A percentile compares a stretch with the other conserved stretches of the same genome.
These are phyloP conservation scores for Dicentrarchus labrax DNA, from an alignment of 2,113 vertebrate species.

Conservation along the genomic window DNA sequence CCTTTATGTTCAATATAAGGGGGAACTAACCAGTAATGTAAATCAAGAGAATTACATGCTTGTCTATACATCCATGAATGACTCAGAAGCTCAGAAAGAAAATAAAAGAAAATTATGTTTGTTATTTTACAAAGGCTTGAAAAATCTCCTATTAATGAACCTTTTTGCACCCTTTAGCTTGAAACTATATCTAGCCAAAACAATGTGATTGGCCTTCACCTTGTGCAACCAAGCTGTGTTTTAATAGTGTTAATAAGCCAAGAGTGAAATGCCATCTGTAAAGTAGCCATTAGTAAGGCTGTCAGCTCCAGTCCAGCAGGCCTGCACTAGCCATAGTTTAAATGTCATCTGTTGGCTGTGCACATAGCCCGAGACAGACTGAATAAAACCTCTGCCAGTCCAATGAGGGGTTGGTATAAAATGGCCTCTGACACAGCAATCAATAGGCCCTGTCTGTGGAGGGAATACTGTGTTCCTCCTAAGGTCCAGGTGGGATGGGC, in stretches of 20 bases:
- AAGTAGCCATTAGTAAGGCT: conserved; percentile 77
- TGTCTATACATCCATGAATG: neutral
- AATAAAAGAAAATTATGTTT: neutral
- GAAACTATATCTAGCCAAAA: conserved; percentile 43
- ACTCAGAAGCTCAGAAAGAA: conserved; percentile 10
- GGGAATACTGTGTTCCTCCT: conserved; percentile 70
- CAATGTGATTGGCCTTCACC: conserved; percentile 57
- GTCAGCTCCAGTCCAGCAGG: conserved; percentile 62
- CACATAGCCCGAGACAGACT: conserved; percentile 45
- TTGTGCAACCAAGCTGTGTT: conserved; percentile 71
- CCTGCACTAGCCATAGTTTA: conserved; percentile 60
- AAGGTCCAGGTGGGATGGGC: conserved; percentile 53
- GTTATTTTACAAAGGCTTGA: conserved; percentile 23
- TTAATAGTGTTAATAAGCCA: conserved; percentile 75
- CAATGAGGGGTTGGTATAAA: conserved; percentile 75
- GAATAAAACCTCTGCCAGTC: conserved; percentile 64
- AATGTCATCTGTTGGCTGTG: conserved; percentile 76
- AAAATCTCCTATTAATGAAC: conserved; percentile 30
- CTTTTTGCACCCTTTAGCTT: conserved; percentile 34
- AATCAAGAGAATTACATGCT: conserved; percentile 35
- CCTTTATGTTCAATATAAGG: conserved; percentile 53
- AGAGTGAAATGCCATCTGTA: conserved; percentile 79
- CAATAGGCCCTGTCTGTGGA: conserved; percentile 78
- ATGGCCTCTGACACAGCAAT: conserved; percentile 80
- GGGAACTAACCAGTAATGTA: conserved; percentile 24